phyloP scores from a whole-genome alignment of 2,797 vertebrate genomes.

The Tolypeutes matacus region DNA sequence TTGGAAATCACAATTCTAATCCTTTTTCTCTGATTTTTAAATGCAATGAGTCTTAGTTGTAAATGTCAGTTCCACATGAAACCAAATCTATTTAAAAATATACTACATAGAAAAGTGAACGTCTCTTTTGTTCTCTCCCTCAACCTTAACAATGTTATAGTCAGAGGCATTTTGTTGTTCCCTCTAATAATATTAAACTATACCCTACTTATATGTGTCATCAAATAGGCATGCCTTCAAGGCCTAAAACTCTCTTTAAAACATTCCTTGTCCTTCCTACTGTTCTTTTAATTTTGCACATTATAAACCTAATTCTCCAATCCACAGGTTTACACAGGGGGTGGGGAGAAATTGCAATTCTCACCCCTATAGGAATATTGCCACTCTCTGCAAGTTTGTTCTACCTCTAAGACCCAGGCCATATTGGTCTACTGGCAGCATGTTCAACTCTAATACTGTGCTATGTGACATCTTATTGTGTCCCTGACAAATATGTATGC shows the following conservation, averaged over 20 bases:
- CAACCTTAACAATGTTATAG: background rate
- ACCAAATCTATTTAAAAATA: slow-evolving; percentile 46
- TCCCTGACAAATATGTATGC: no score
- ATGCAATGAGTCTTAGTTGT: background rate
- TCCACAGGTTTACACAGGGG: slow-evolving; percentile 17
- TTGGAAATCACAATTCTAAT: background rate
- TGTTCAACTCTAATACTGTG: background rate
- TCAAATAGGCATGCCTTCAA: background rate
- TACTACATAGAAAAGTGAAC: background rate
- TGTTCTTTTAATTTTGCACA: slow-evolving; percentile 75
- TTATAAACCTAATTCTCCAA: slow-evolving; percentile 66
- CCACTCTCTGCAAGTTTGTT: background rate
- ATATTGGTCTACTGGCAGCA: background rate
- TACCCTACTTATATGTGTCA: background rate
- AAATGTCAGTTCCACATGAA: slow-evolving; percentile 8
- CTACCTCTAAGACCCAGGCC: background rate
- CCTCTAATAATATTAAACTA: slow-evolving; percentile 54
- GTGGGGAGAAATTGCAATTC: slow-evolving; percentile 63
- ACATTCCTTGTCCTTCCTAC: slow-evolving; percentile 39
- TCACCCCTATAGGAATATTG: slow-evolving; percentile 59
- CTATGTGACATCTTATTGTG: background rate
- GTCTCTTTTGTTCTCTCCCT: slow-evolving; percentile 38
- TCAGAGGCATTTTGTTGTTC: slow-evolving; percentile 26
- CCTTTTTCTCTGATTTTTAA: slow-evolving; percentile 25
- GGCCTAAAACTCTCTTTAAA: slow-evolving; percentile 28